Conservation (phyloP, 2,888 invertebrate genomes). For the Hyposoter didymator region DNA sequence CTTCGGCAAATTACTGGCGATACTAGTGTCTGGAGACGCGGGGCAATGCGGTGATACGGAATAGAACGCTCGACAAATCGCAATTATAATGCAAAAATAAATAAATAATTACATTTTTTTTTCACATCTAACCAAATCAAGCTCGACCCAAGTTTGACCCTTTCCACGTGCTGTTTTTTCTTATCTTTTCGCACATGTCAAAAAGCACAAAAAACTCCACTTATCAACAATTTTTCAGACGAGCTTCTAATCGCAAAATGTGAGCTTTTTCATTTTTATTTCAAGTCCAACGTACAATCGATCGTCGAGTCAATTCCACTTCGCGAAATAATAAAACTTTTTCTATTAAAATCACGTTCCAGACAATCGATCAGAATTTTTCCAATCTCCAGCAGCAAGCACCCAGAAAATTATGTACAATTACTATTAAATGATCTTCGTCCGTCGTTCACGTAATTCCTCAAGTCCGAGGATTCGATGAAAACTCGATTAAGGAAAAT, state of each 20-base stretch:
- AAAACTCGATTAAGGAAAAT: neutral
- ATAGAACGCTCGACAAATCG: neutral
- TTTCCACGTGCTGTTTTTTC: conserved; percentile 20
- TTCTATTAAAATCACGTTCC: neutral
- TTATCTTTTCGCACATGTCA: conserved; percentile 5
- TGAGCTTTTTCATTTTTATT: neutral
- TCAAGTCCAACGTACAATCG: neutral
- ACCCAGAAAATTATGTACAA: neutral
- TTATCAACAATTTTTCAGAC: neutral
- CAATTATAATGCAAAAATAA: conserved; percentile 11
- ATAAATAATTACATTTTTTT: neutral
- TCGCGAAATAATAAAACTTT: neutral
- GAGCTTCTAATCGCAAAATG: neutral
- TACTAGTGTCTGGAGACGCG: conserved; percentile 10
- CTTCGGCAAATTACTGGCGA: conserved; percentile 47
- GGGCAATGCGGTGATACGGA: neutral
- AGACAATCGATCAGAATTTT: neutral
- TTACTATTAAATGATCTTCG: neutral
- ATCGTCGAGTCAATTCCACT: neutral
- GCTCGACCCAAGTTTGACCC: conserved; percentile 12
- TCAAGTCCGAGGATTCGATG: neutral
- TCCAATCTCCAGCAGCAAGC: neutral
- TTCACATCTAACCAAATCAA: conserved; percentile 1
- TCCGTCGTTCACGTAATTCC: neutral
- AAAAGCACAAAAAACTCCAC: neutral